Evolutionary conservation across 1,140 invertebrate genomes (phyloP), one percentile per base, ranked within the genome.

Genomic region (Hermatobates lingyangjiaoensis): DNA sequence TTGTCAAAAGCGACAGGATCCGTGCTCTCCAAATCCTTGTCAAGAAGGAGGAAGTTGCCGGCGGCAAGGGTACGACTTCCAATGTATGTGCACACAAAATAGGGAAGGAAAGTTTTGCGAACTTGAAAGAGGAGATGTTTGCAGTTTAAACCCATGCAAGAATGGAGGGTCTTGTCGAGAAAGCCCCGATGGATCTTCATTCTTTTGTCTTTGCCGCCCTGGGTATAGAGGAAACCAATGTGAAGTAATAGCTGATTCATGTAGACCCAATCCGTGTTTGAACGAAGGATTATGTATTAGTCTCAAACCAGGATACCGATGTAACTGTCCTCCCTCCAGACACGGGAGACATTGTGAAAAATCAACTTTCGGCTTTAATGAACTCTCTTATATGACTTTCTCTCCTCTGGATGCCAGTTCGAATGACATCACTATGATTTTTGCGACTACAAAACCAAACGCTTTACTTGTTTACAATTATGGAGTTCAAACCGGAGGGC

Each of bases 271-370:
- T 67, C 88, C 88, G 18, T 93, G 88, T 60, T 67, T 87, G 25
- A 74, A 87, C 66, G 87, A 83, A 14, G 88, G 87, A 14, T 71
- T 84, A 25, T 90, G 87, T 60, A 76, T 91, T 28, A 81, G 77
- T 62, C 71, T 80, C 12, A 85, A 82, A 63, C 82, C 81, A 21
- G 84, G 81, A 28, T 91, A 89, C 62, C 80, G 79, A 52, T 96
- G 92, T 65, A 82, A 77, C 54, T 96, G 92, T 63, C 77, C 76
- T 0, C 78, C 85, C 55, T 81, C 84, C 42, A 77, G 83, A n/a
- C 91, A 90, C 63, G 92, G 91, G 10, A 72, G 80, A 21, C 83
- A 87, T 60, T 96, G 91, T 66, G 87, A 95, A 64, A 81, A 81
- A 54, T 81, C 85, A 0, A 89, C 85, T 7, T 88, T 79, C 63